phyloP scores from a whole-genome alignment of 2,797 vertebrate species.

The Pogonophryne albipinna region DNA sequence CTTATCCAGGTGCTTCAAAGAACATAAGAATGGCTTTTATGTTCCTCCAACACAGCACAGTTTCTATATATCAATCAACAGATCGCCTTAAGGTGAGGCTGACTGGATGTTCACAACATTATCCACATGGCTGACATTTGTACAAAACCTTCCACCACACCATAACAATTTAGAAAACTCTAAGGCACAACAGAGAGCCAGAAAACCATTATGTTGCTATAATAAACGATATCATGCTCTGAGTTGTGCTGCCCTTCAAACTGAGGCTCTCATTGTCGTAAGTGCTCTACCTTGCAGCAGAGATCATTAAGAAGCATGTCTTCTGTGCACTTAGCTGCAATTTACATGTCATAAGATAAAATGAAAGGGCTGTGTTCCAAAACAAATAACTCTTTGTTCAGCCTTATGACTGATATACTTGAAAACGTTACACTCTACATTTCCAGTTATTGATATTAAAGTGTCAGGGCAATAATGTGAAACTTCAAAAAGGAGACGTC shows the following conservation, averaged over 20 bases:
- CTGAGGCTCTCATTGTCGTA: too few relatives aligned
- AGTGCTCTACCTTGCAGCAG: background rate
- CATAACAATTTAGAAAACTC: background rate
- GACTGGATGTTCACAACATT: constrained; percentile 1
- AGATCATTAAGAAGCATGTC: background rate
- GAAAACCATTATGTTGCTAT: background rate
- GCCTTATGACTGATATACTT: background rate
- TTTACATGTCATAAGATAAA: constrained; percentile 5
- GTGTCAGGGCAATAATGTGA: constrained; percentile 15
- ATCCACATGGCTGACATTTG: background rate
- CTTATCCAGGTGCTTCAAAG: background rate
- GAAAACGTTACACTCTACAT: background rate
- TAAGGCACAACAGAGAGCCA: background rate
- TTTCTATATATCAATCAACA: background rate
- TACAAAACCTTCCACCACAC: background rate
- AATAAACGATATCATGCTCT: background rate
- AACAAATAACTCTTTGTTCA: background rate
- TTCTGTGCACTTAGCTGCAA: constrained; percentile 1
- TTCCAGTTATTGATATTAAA: constrained; percentile 4
- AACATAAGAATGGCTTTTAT: background rate
- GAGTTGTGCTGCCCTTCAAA: constrained; percentile 7
- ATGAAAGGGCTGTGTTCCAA: background rate
- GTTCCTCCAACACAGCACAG: background rate
- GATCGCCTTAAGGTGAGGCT: background rate
- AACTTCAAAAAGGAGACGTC: background rate